These are phyloP conservation scores for Andrena fulva DNA, from an alignment of 2,888 invertebrate genomes.

Conservation along the genomic window DNA sequence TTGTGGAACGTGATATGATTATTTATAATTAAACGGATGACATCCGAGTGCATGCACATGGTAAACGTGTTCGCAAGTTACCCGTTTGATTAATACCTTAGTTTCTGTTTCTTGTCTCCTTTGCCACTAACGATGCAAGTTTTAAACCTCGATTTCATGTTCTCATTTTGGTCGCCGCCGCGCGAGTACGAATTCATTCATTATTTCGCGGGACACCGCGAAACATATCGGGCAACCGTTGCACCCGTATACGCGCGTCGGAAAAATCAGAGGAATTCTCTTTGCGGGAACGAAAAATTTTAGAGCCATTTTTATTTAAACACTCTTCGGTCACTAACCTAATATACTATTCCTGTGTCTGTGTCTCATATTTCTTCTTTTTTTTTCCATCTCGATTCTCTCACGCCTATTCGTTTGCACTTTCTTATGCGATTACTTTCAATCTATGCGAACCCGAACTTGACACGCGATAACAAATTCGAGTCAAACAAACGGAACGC, in stretches of 20 bases:
- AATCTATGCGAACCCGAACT: not conserved
- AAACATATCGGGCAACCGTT: not conserved
- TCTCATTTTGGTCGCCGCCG: not conserved
- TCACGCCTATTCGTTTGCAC: not conserved
- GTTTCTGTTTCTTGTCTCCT: not conserved
- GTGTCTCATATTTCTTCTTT: not conserved
- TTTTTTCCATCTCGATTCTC: not conserved
- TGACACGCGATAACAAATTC: too few species aligned
- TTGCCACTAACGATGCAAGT: conserved; percentile 13
- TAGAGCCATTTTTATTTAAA: too few species aligned
- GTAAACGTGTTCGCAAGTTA: not conserved
- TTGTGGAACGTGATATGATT: not conserved
- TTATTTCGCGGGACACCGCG: not conserved
- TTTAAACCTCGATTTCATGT: not conserved
- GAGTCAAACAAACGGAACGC: too few species aligned
- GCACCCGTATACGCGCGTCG: conserved; percentile 10
- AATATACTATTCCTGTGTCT: not conserved
- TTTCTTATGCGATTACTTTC: not conserved
- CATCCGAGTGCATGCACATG: conserved; percentile 7
- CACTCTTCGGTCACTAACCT: not conserved
- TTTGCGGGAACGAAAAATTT: too few species aligned
- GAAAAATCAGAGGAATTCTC: not conserved
- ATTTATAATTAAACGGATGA: conserved; percentile 14
- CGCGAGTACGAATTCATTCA: not conserved
- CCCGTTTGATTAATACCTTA: not conserved